phyloP scores from a whole-genome alignment of 1,140 invertebrate species.

The Aradophagus sp. region DNA sequence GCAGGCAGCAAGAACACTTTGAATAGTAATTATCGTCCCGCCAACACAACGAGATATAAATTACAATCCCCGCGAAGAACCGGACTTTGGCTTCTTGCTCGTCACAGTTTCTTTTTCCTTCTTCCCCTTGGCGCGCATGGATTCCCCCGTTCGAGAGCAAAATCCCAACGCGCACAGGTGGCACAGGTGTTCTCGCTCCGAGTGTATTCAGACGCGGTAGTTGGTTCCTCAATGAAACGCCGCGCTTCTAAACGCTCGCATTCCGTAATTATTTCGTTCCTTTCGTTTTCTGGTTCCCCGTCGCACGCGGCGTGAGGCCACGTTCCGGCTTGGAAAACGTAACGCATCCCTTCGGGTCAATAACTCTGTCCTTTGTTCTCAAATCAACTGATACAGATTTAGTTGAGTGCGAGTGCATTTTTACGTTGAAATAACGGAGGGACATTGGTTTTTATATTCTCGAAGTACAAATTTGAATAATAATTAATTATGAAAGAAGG shows the following conservation, averaged over 20 bases:
- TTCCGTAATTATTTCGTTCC: conserved; percentile 20
- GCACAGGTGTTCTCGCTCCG: conserved; percentile 48
- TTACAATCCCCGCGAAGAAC: conserved; percentile 55
- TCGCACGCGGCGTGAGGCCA: neutral
- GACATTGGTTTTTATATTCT: no score
- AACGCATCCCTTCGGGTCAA: no score
- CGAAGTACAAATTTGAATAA: no score
- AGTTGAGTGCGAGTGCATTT: no score
- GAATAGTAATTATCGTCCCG: conserved; percentile 58
- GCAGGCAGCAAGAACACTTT: conserved; percentile 37
- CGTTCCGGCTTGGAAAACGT: no score
- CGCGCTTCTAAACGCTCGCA: conserved; percentile 1
- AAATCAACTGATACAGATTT: no score
- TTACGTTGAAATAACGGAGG: no score
- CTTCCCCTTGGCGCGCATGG: conserved; percentile 20
- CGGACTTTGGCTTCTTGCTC: conserved; percentile 53
- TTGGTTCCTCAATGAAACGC: conserved; percentile 30
- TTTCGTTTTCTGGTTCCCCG: neutral
- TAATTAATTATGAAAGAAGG: no score
- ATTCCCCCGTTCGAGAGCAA: conserved; percentile 47
- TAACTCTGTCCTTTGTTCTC: no score
- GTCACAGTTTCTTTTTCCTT: conserved; percentile 24
- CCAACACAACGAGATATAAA: conserved; percentile 59
- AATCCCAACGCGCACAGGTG: conserved; percentile 35
- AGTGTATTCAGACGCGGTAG: conserved; percentile 14